Evolutionary conservation across 2,113 vertebrate species (phyloP), one percentile per base, ranked within the genome.

Genomic region (Pelecanoides urinatrix): DNA sequence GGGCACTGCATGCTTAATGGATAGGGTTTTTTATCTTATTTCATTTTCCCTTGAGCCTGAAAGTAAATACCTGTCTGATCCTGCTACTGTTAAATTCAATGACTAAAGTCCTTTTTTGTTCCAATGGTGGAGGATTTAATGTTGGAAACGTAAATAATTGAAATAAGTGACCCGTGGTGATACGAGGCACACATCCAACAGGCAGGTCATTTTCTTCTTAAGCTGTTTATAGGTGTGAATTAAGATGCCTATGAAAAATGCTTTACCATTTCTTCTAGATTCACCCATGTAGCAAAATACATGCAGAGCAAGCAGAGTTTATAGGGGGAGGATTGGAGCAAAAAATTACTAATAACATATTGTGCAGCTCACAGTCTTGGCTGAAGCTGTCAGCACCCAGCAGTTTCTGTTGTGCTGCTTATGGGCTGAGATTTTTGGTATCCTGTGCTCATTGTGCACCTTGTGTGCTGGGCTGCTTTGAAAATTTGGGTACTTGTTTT

Each of bases 401-500:
- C 86, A 72, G 73, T 76, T 92, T 77, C 94, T 89, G 73, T 81
- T 77, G 73, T 58, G 80, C 89, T 91, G 76, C 86, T 78, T 52
- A 52, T 25, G 65, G 53, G 56, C 88, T 92, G 77, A 75, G 70
- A 21, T 65, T 79, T 74, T 75, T 47, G 23, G 47, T 55, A 53
- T 62, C 78, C 74, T 62, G 67, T 61, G 78, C 61, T 94, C 71
- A 6, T 68, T 74, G 71, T 49, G 70, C 91, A 97, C 95, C 97
- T 94, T 91, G 73, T 95, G 70, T 27, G 42, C 38, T 92, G 75
- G 55, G 62, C 55, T 86, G 58, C 86, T 97, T 97, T 95, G 92
- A 92, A 97, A 95, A 92, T 87, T 18, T 82, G 40, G 80, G 66
- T 94, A 38, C 95, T 95, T 97, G 77, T 97, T 97, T 97, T 96